Conservation (phyloP, 2,888 invertebrate genomes). For the Rhingia rostrata region DNA sequence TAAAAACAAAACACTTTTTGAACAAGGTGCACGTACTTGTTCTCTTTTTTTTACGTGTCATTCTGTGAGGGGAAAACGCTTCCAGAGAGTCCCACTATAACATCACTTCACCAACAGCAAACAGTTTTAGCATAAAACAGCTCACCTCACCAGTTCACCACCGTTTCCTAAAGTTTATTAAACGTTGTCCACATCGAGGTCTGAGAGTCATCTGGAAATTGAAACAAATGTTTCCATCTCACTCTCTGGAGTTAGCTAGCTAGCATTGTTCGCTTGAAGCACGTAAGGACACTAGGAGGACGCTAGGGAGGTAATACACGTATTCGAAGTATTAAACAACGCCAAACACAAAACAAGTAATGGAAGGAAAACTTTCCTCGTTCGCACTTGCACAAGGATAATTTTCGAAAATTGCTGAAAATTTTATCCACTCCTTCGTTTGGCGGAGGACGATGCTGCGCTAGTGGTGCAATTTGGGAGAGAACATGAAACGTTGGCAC, state of each 20-base stretch:
- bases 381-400: constrained; percentile 62
- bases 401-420: constrained; percentile 64
- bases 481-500: constrained; percentile 17
- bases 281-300: constrained; percentile 16
- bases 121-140: constrained; percentile 71
- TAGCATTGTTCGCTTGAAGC: background rate
- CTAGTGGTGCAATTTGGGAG: constrained; percentile 13
- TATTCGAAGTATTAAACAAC: constrained; percentile 57
- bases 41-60: constrained; percentile 24
- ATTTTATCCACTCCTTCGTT: constrained; percentile 43
- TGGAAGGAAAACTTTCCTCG: constrained; percentile 52
- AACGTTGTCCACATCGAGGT: constrained; percentile 68
- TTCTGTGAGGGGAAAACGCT: constrained; percentile 34
- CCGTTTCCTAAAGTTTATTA: constrained; percentile 68
- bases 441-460: background rate
- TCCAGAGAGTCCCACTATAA: constrained; percentile 48
- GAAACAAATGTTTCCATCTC: constrained; percentile 53
- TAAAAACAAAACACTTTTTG: constrained; percentile 9
- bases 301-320: constrained; percentile 34
- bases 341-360: constrained; percentile 55
- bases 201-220: constrained; percentile 65
- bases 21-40: constrained; percentile 29
- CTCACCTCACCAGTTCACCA: constrained; percentile 30
- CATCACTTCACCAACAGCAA: constrained; percentile 55
- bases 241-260: background rate